Percentiles rank a stretch among this genome's conserved stretches.
These are phyloP conservation scores for Leptosomus discolor DNA, from an alignment of 2,113 vertebrate species.

Conservation along the genomic window DNA sequence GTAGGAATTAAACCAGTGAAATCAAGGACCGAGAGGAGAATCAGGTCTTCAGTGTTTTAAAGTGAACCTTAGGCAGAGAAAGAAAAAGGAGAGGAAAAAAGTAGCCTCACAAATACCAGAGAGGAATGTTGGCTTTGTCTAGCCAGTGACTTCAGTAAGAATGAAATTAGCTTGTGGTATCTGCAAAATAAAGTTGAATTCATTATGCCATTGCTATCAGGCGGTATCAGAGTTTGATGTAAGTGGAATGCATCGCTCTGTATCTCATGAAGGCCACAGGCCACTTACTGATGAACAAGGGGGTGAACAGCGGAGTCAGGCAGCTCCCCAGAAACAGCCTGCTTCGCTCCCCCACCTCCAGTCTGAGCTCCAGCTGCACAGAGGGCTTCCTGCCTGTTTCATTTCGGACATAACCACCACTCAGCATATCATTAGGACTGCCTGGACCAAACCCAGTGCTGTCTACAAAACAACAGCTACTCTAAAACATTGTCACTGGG, in stretches of 20 bases:
- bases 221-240: not conserved
- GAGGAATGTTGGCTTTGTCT: slow-evolving; percentile 18
- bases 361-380: not conserved
- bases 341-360: not conserved
- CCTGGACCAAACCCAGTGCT: not conserved
- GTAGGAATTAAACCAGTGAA: not conserved
- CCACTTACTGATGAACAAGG: not conserved
- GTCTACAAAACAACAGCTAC: not conserved
- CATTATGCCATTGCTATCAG: not conserved
- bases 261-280: not conserved
- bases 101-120: not conserved
- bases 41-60: not conserved
- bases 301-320: not conserved
- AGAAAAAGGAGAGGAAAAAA: not conserved
- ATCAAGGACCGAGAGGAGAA: not conserved
- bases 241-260: not conserved
- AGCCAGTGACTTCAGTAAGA: slow-evolving; percentile 4
- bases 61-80: not conserved
- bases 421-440: not conserved
- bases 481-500: not conserved
- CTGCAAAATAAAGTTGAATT: not conserved
- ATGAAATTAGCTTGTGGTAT: slow-evolving; percentile 6
- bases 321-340: not conserved
- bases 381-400: not conserved
- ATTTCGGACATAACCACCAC: not conserved